Evolutionary conservation across 2,797 vertebrate genomes (phyloP), one percentile per base, ranked within the genome.

Genomic region (Crypturellus tataupa): DNA sequence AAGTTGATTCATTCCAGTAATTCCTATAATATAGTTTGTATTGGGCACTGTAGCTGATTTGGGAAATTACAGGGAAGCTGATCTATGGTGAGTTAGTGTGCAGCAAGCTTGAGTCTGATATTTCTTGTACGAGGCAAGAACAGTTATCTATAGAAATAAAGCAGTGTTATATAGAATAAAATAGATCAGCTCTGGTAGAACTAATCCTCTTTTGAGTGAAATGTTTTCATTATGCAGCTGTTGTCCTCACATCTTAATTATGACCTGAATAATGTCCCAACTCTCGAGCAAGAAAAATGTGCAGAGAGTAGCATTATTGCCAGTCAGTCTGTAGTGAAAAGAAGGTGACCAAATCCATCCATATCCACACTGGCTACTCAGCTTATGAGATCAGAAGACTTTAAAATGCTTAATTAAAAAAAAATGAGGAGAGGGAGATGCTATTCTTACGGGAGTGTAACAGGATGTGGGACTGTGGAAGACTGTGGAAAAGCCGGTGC

Each of bases 201-300:
- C 95, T 93, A 94, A 94, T 92, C 40, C 42, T 75, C n/a, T 91
- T 92, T 39, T 3, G 29, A 84, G 44, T 86, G 44, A 89, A 83
- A 85, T 53, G 13, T 55, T 96, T 85, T 83, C 23, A 25, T 81
- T 85, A 33, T 60, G 13, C 94, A 90, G 65, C 44, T 35, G 31
- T 91, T 96, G 88, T 78, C 80, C 53, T 65, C 75, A 40, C 11
- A n/a, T 82, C 60, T 93, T 95, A 94, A 95, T 90, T 97, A 88
- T 80, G 89, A 58, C 25, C 20, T 16, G 31, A 87, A 81, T 58
- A 95, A 49, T 91, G 92, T 68, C 78, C 31, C 56, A 91, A 85
- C 15, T 93, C 75, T 93, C 24, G 29, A 82, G 96, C 76, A 90
- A 90, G 69, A 69, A 31, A 63, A 87, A 51, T 84, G 14, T 91